Percentiles rank a stretch among this genome's conserved stretches.
Conservation (phyloP, 2,888 invertebrate genomes). For the Piscicola geometra region DNA sequence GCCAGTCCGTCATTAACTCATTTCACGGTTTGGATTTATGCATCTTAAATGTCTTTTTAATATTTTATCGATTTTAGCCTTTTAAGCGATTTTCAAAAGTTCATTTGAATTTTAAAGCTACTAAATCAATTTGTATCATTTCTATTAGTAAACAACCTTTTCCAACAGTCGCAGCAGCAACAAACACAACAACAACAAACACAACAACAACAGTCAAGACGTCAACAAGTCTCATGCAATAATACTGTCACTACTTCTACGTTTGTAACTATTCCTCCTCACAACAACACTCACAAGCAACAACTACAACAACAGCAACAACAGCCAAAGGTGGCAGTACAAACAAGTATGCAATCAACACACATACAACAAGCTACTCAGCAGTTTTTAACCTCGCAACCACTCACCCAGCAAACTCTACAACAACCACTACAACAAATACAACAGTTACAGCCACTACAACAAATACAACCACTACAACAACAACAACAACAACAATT, state of each 20-base stretch:
- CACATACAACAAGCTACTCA: background rate
- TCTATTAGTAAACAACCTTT: background rate
- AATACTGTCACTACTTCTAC: no score
- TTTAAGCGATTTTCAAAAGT: no score
- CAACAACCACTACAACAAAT: background rate
- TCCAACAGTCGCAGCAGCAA: background rate
- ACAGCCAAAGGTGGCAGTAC: background rate
- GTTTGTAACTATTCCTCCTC: no score
- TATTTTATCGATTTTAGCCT: background rate
- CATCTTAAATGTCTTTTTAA: background rate
- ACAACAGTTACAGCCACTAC: constrained; percentile 13
- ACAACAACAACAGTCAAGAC: background rate
- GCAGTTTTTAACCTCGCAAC: background rate
- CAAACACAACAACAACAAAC: background rate
- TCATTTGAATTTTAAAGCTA: no score
- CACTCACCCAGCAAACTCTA: background rate
- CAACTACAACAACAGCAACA: background rate
- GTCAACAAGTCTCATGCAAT: no score
- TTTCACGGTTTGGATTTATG: constrained; percentile 43
- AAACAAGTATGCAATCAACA: background rate
- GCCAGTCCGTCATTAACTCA: constrained; percentile 46
- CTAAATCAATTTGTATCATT: background rate
- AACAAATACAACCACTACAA: background rate
- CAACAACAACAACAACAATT: constrained; percentile 21
- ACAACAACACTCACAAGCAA: no score